Base-by-base conservation (phyloP, 2,797 vertebrate species). In the Poeciliopsis presidionis region DNA sequence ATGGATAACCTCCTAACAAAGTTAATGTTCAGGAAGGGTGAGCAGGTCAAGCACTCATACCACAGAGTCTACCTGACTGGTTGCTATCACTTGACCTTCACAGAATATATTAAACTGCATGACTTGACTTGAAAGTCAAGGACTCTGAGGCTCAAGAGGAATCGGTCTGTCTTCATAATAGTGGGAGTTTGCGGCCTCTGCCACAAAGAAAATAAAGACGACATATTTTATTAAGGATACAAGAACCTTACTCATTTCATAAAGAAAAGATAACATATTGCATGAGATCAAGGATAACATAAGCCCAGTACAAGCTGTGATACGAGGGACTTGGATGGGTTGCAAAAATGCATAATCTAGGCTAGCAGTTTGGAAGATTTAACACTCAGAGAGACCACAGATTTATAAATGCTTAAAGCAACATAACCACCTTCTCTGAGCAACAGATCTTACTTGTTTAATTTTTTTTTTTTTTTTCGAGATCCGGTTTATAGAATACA, bases 21-120 rank as follows among this genome's bases (percentile, higher is more conserved):
- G 30, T 18, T 33, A 7, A 43, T 75, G 79, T 83, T 80, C 33
- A 78, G 74, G 30, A 39, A 76, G 69, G 63, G 49, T 88, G 72
- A 83, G 9, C 18, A 9, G 57, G 28, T 57, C 41, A 4, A 74
- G 65, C 4, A 69, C 72, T 74, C 67, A 84, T 75, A 79, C 53
- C 73, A 86, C 77, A 61, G 75, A 67, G 79, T 84, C 80, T 79
- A 81, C 86, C 86, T 80, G 55, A 86, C 67, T 70, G 70, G 49
- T 28, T 67, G 49, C 51, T 71, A 81, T 90, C 81, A 70, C 75
- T 86, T 83, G 80, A 86, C 82, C 83, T 86, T 82, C 72, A 74
- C 16, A 63, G 74, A 57, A 78, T 72, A 79, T 79, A 83, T 87
- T 74, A 55, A 72, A 82, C 84, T 75, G 84, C 72, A 81, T 28